These are phyloP conservation scores for Muscidifurax raptorellus DNA, from an alignment of 1,140 invertebrate species.

Conservation along the genomic window DNA sequence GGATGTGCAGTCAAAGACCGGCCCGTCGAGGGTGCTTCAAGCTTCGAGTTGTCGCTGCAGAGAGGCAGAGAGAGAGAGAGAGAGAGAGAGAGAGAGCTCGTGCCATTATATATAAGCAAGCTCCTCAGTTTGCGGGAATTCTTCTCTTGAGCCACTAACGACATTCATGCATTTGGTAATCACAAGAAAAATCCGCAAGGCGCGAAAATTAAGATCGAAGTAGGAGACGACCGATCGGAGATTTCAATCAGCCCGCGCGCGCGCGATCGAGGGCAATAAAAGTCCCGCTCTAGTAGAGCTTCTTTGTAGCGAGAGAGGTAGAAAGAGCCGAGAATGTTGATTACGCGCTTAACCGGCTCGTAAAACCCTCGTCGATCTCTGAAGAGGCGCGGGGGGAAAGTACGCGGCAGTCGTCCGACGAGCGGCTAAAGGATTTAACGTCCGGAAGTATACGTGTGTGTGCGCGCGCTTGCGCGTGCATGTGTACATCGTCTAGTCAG, in stretches of 20 bases:
- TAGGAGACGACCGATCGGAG: constrained; percentile 20
- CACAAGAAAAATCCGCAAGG: not conserved
- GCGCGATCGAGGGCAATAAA: constrained; percentile 25
- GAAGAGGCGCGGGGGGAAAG: not conserved
- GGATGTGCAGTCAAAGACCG: constrained; percentile 35
- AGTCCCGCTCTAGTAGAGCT: not conserved
- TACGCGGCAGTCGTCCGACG: not conserved
- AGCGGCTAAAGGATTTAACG: constrained; percentile 23
- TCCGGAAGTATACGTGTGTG: not conserved
- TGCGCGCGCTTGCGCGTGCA: not conserved
- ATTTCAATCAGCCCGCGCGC: constrained; percentile 34
- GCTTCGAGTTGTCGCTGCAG: not conserved
- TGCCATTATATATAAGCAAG: not conserved
- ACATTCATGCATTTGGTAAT: no score
- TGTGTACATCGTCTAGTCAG: not conserved
- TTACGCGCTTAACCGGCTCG: constrained; percentile 46
- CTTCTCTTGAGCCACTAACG: no score
- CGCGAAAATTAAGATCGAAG: constrained; percentile 35
- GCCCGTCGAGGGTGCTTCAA: not conserved
- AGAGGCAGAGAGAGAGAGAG: not conserved
- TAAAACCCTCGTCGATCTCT: constrained; percentile 37
- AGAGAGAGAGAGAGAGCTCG: not conserved
- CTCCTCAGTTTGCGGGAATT: not conserved
- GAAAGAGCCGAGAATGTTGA: constrained; percentile 37
- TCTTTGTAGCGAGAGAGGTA: constrained; percentile 15